phyloP scores from a whole-genome alignment of 1,140 invertebrate species.

The Coptotermes formosanus region DNA sequence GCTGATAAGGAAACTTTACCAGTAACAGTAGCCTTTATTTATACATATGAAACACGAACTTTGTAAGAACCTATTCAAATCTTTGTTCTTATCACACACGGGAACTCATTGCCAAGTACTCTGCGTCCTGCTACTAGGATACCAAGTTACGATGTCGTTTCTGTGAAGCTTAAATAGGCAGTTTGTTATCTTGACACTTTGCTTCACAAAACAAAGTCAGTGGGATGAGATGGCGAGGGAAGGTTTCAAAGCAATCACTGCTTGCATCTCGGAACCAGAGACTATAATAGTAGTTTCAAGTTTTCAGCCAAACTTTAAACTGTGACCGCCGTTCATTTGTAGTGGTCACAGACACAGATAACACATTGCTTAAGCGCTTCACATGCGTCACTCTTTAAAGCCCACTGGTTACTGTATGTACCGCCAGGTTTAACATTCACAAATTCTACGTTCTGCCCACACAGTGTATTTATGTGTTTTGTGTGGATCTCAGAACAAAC shows the following conservation, averaged over 20 bases:
- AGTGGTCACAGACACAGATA: no score
- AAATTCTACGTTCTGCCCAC: no score
- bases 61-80: neutral
- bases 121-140: neutral
- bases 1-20: neutral
- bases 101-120: neutral
- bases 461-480: no score
- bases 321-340: neutral
- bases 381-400: no score
- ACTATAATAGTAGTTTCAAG: neutral
- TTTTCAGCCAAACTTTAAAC: neutral
- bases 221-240: neutral
- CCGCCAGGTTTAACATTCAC: no score
- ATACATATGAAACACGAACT: neutral
- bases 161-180: neutral
- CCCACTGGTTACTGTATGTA: no score
- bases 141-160: neutral
- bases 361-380: no score
- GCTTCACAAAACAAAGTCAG: neutral
- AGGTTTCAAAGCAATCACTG: neutral
- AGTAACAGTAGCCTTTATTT: neutral
- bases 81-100: neutral
- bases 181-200: constrained; percentile 6
- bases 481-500: no score
- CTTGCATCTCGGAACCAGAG: neutral